Conservation (phyloP, 2,113 vertebrate species). For the Emydocephalus ijimae region DNA sequence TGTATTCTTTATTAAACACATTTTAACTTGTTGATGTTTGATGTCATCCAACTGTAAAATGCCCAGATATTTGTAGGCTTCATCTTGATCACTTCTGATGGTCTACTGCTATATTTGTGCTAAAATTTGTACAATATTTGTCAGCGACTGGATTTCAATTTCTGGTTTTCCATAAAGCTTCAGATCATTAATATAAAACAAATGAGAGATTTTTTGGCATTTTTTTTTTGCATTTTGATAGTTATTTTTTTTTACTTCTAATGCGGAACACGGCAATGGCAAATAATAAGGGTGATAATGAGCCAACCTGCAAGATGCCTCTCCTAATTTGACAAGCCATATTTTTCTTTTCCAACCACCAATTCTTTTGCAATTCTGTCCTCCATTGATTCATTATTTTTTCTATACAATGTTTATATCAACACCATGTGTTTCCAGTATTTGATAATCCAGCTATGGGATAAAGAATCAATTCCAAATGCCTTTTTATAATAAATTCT, state of each 20-base stretch:
- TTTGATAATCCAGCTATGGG: not conserved
- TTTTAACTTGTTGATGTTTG: not conserved
- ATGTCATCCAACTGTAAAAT: not conserved
- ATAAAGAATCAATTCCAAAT: not conserved
- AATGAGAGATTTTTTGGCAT: not conserved
- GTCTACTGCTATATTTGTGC: not conserved
- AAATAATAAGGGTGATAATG: no score
- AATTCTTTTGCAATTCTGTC: not conserved
- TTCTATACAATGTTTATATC: not conserved
- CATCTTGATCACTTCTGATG: not conserved
- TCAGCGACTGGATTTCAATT: not conserved
- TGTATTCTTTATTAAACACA: not conserved
- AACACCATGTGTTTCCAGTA: not conserved
- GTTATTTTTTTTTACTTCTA: not conserved
- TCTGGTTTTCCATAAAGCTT: not conserved
- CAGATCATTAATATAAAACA: not conserved
- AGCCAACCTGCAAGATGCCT: not conserved
- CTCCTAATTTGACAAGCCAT: not conserved
- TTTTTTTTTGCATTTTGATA: not conserved
- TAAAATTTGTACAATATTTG: not conserved
- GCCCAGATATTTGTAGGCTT: not conserved
- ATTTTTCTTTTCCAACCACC: not conserved
- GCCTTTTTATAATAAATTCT: not conserved
- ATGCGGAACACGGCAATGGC: not conserved
- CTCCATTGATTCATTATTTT: not conserved